Evolutionary conservation across 2,888 invertebrate genomes (phyloP), one percentile per base, ranked within the genome.

Genomic region (Chymomyza procnemis): DNA sequence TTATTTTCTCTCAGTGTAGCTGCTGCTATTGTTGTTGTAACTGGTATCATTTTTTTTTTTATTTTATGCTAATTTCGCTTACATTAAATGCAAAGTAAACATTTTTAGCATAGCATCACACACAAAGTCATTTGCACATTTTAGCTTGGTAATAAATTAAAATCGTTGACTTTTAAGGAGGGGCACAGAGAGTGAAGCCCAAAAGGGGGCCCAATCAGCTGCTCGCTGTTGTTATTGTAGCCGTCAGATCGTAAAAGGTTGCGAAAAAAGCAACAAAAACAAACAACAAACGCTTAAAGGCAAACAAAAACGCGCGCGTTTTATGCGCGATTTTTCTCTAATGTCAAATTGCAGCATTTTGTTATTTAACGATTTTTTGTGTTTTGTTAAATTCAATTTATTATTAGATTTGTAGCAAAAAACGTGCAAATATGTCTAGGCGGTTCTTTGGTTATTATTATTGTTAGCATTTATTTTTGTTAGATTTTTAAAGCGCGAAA

Each of bases 21-120:
- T 50, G 48, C 4, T 6, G 48, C 14, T 16, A 6, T 14, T 50
- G 48, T 14, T 50, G 48, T n/a, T 48, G 5, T 50, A 18, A 3
- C 18, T 50, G 16, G 16, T 50, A 16, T 50, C 18, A 22, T 54
- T 21, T 19, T 54, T 64, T 54, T 54, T 21, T 19, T 54, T 64
- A 71, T 52, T 75, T 78, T 78, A 81, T 81, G 81, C 73, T 84
- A 85, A 85, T 85, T 26, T 26, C 76, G 76, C 61, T 78, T 63
- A 57, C 73, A 74, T 70, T 74, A 67, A 80, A 85, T 80, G 85
- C 69, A 71, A 82, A 74, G 68, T 68, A 75, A 71, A 67, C 64
- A 68, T 58, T 77, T 81, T 85, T 75, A 54, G 34, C 34, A 41
- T 41, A 41, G 34, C 34, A 41, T 41, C 34, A 41, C 6, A 41